Evolutionary conservation across 2,113 vertebrate genomes (phyloP).

Genomic region (Pseudorasbora parva): DNA sequence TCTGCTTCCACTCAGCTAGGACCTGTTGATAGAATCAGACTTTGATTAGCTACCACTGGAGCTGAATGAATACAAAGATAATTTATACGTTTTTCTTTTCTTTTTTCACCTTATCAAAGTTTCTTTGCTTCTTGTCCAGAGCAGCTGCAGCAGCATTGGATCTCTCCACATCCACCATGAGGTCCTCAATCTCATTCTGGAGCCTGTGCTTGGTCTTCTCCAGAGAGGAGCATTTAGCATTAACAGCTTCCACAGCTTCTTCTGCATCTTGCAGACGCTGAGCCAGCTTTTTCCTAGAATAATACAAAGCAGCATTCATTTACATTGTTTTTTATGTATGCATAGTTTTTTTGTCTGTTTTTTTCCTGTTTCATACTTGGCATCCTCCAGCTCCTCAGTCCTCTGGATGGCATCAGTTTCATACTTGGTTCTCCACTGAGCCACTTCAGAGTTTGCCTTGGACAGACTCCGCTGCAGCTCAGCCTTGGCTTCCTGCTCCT

Average conservation of each 20-base stretch:
- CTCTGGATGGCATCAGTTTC: constrained; percentile 71
- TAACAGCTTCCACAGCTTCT: constrained; percentile 55
- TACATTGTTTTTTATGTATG: neutral
- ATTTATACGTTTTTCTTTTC: neutral
- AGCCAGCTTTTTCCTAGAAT: constrained; percentile 49
- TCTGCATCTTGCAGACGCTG: constrained; percentile 58
- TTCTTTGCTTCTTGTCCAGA: constrained; percentile 86
- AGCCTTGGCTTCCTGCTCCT: constrained; percentile 68
- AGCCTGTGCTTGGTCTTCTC: constrained; percentile 58
- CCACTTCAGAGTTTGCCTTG: constrained; percentile 81
- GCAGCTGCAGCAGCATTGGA: constrained; percentile 77
- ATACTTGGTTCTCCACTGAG: constrained; percentile 76
- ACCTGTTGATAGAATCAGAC: constrained; percentile 56
- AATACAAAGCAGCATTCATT: constrained; percentile 64
- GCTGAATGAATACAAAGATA: neutral
- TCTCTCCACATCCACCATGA: constrained; percentile 83
- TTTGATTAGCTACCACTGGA: neutral
- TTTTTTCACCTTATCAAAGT: constrained; percentile 80
- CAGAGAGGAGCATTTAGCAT: constrained; percentile 58
- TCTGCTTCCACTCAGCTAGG: constrained; percentile 78
- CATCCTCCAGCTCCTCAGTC: constrained; percentile 74
- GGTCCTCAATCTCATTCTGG: constrained; percentile 85
- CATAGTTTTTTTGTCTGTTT: neutral
- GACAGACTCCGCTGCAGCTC: constrained; percentile 77
- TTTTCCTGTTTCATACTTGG: constrained; percentile 67